Conservation (phyloP, 2,113 vertebrate genomes). For the Empidonax alnorum region DNA sequence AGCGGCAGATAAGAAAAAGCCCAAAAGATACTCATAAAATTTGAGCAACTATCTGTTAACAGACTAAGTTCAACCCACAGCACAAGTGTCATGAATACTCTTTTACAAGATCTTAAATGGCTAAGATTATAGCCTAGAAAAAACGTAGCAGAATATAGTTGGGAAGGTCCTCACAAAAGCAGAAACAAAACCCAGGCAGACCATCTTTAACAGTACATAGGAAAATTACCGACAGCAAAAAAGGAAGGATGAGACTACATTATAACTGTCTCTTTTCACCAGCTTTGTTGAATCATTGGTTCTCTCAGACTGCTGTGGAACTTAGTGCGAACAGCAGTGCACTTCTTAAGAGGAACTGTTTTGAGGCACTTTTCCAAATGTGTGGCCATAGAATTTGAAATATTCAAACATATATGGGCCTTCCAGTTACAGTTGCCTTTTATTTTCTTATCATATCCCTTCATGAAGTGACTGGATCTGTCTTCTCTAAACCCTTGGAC, state of each 20-base stretch:
- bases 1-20: neutral
- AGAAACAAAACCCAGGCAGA: neutral
- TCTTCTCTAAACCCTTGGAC: neutral
- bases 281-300: neutral
- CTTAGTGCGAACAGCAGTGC: neutral
- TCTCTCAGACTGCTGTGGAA: neutral
- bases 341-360: neutral
- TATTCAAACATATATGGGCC: neutral
- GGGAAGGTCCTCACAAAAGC: neutral
- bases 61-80: neutral
- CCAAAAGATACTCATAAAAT: neutral
- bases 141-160: neutral
- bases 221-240: neutral
- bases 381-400: neutral
- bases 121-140: neutral
- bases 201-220: neutral
- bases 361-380: neutral
- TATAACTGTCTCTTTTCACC: neutral
- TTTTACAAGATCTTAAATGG: neutral
- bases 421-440: neutral
- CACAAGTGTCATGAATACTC: neutral
- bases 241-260: neutral
- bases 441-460: neutral
- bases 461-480: neutral
- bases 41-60: neutral